Percentiles rank a stretch among this genome's conserved stretches.
Conservation (phyloP, 2,888 invertebrate genomes). For the Cylloceria caligata region DNA sequence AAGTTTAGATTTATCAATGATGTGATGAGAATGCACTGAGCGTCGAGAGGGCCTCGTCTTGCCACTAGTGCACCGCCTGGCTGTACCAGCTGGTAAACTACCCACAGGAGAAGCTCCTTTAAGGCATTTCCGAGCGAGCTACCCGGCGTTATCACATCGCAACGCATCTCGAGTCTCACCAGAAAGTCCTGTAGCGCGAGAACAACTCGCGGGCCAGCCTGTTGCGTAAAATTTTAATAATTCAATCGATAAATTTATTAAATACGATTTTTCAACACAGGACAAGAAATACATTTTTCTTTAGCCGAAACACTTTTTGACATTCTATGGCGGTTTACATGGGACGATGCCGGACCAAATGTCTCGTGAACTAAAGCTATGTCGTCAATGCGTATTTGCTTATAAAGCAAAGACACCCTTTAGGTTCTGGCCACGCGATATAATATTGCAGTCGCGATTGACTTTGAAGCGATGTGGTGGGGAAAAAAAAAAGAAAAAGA, state of each 20-base stretch:
- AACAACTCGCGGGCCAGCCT: constrained; percentile 92
- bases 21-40: constrained; percentile 90
- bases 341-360: too few relatives aligned
- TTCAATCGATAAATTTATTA: constrained; percentile 21
- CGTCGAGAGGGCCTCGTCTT: constrained; percentile 90
- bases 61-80: constrained; percentile 88
- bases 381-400: too few relatives aligned
- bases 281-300: not conserved
- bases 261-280: too few relatives aligned
- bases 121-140: constrained; percentile 86
- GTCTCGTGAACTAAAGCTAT: too few relatives aligned
- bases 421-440: too few relatives aligned
- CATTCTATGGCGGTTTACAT: too few relatives aligned
- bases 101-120: constrained; percentile 89
- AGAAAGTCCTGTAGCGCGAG: constrained; percentile 90
- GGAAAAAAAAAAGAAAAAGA: too few relatives aligned
- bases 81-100: constrained; percentile 90
- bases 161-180: constrained; percentile 89
- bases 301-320: too few relatives aligned
- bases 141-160: constrained; percentile 86
- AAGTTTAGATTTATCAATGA: constrained; percentile 89
- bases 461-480: too few relatives aligned
- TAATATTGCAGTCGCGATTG: too few relatives aligned
- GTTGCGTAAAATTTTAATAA: constrained; percentile 39
- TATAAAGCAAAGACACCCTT: too few relatives aligned